These are phyloP conservation scores for Tachyglossus aculeatus DNA, from an alignment of 2,797 vertebrate species.

Conservation along the genomic window DNA sequence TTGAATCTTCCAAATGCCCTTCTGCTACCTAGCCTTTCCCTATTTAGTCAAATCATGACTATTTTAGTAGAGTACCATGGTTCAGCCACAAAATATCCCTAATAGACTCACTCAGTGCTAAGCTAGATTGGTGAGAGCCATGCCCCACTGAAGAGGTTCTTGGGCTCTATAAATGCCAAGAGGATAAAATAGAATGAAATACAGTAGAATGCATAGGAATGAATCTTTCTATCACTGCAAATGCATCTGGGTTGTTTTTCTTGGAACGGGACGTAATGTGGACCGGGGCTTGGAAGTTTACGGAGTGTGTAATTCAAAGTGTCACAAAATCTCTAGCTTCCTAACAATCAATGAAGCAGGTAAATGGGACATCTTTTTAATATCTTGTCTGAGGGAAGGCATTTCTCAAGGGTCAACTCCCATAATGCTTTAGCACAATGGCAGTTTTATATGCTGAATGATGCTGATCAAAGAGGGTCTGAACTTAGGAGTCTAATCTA, in stretches of 20 bases:
- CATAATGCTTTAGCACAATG: neutral
- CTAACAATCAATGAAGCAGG: neutral
- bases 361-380: neutral
- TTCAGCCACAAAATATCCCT: neutral
- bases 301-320: neutral
- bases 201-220: neutral
- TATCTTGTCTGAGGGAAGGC: neutral
- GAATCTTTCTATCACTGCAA: neutral
- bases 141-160: neutral
- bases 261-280: neutral
- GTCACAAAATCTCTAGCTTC: neutral
- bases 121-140: neutral
- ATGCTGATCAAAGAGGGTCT: slow-evolving; percentile 2
- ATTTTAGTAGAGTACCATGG: neutral
- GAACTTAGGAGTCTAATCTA: neutral
- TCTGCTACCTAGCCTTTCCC: neutral
- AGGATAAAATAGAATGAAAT: neutral
- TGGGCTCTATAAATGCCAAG: neutral
- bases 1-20: neutral
- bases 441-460: slow-evolving; percentile 8
- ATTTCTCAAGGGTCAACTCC: slow-evolving; percentile 6
- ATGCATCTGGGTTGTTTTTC: neutral
- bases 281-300: neutral
- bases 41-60: neutral
- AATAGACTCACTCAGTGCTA: neutral